Evolutionary conservation across 2,113 vertebrate species (phyloP).

Genomic region (Dipodomys stephensi): DNA sequence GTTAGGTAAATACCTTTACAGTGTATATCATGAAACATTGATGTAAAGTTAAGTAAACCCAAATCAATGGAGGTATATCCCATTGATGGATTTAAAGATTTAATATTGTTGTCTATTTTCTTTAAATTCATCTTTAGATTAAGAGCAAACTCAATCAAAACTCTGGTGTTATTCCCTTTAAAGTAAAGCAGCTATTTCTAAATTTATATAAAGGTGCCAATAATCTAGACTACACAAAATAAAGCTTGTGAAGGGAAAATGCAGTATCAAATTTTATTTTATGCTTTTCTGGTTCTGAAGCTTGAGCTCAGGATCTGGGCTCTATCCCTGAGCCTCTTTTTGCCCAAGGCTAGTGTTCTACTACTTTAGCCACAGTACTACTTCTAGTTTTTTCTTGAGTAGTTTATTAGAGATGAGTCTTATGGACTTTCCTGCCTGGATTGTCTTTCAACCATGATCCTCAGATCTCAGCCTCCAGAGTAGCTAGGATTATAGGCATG

Average conservation of each 20-base stretch:
- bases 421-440: too few species aligned
- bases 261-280: too few species aligned
- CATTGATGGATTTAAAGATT: background rate
- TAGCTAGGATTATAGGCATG: too few species aligned
- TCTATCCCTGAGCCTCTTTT: too few species aligned
- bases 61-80: background rate
- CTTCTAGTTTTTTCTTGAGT: too few species aligned
- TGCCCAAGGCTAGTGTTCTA: too few species aligned
- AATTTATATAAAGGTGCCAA: conserved; percentile 7
- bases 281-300: too few species aligned
- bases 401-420: too few species aligned
- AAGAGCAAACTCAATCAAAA: background rate
- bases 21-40: background rate
- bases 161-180: background rate
- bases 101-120: background rate
- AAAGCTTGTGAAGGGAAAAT: background rate
- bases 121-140: background rate
- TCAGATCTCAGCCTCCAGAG: too few species aligned
- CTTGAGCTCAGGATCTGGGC: too few species aligned
- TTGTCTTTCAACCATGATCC: too few species aligned
- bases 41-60: background rate
- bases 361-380: too few species aligned
- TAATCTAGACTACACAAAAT: background rate
- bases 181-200: background rate
- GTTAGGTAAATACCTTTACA: background rate